These are phyloP conservation scores for Phoxinus phoxinus DNA, from an alignment of 2,113 vertebrate species.

Conservation along the genomic window DNA sequence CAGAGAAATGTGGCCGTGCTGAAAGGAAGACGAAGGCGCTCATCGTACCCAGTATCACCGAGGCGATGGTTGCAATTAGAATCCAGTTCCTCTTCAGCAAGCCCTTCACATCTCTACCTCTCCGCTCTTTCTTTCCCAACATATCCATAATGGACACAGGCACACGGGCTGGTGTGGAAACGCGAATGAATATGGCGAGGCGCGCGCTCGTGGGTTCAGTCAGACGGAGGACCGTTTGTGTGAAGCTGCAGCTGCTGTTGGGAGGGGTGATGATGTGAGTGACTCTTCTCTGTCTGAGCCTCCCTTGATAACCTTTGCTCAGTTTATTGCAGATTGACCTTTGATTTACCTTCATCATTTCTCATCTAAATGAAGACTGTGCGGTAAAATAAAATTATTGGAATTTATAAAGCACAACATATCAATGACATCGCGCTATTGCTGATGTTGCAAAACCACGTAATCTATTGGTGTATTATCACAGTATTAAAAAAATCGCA, in stretches of 20 bases:
- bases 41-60: slow-evolving; percentile 88
- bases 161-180: slow-evolving; percentile 3
- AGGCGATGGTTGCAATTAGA: slow-evolving; percentile 83
- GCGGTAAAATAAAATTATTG: not conserved
- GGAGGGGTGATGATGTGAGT: slow-evolving; percentile 52
- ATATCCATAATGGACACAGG: slow-evolving; percentile 64
- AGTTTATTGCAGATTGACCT: slow-evolving; percentile 1
- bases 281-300: not conserved
- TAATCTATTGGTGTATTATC: not conserved
- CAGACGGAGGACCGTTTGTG: not conserved
- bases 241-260: slow-evolving; percentile 67
- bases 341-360: not conserved
- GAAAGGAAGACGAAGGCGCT: not conserved
- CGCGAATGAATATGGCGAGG: not conserved
- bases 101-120: slow-evolving; percentile 72
- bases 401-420: not conserved
- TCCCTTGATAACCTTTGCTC: slow-evolving; percentile 49
- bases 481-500: not conserved
- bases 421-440: not conserved
- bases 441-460: not conserved
- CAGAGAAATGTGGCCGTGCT: not conserved
- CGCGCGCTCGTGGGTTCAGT: not conserved
- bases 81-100: slow-evolving; percentile 88
- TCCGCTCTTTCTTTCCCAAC: slow-evolving; percentile 79
- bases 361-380: not conserved